A percentile compares a stretch with the other conserved stretches of the same genome.
phyloP scores from a whole-genome alignment of 53 echinoderm and acorn worm genomes.

The Temnopleurus reevesii region DNA sequence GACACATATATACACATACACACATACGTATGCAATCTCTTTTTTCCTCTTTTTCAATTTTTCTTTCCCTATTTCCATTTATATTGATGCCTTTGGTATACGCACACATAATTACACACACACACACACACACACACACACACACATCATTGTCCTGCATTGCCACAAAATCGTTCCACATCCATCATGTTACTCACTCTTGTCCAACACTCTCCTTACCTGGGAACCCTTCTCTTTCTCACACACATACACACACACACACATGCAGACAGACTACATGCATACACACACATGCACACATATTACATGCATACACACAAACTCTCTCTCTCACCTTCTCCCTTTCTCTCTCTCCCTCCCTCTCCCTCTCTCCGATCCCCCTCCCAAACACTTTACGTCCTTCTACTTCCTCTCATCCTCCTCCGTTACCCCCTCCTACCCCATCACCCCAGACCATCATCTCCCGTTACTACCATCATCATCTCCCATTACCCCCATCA shows the following conservation, averaged over 20 bases:
- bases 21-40: too few relatives aligned
- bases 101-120: too few relatives aligned
- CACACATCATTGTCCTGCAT: too few relatives aligned
- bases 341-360: background rate
- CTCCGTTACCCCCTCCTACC: background rate
- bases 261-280: background rate
- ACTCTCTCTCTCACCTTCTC: slow-evolving; percentile 2
- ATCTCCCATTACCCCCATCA: background rate
- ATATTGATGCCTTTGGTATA: too few relatives aligned
- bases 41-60: too few relatives aligned
- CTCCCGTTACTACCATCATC: background rate
- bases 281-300: background rate
- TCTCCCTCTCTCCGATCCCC: background rate
- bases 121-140: too few relatives aligned
- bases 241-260: background rate
- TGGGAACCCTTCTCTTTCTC: background rate
- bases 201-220: too few relatives aligned
- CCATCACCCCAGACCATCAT: background rate
- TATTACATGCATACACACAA: background rate
- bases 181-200: too few relatives aligned
- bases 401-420: background rate
- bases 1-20: too few relatives aligned
- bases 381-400: background rate
- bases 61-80: too few relatives aligned
- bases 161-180: too few relatives aligned